Evolutionary conservation across 2,113 vertebrate species (phyloP), one percentile per base, ranked within the genome.

Genomic region (Nothobranchius furzeri): DNA sequence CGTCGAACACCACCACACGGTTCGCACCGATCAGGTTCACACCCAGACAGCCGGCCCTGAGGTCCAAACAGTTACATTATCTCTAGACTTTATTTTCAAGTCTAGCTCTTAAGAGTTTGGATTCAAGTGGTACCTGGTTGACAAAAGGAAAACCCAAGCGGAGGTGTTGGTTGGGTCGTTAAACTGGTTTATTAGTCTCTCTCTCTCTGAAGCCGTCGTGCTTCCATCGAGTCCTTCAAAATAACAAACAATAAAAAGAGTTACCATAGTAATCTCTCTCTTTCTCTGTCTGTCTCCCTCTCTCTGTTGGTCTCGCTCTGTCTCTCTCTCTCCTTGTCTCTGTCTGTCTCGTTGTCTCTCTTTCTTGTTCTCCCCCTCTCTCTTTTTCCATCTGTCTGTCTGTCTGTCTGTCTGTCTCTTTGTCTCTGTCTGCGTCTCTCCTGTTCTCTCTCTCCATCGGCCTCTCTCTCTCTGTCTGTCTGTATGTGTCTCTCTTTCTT

Each of bases 1-100:
- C 97, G 0, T 98, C 97, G 49, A 98, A 97, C 60, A 98, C 96
- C 78, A 98, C 95, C 83, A 98, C 97, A 0, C 97, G 94, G 86
- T 98, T 98, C 4, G 97, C 97, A 50, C 96, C 97, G 14, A 98
- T 95, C 86, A 98, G 91, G 88, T 98, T 98, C 69, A 98, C 96
- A 13, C 97, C 97, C 79, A 98, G 90, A 83, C 96, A 98, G 6
- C 97, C 97, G 49, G 96, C 97, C 85, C 97, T 98, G 76, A 53
- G 36, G 30, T 17, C 8, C 64, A 50, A 3, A 56, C 0, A 9
- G 51, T 15, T 15, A 46, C 25, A 9, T 13, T 30, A 35, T 54
- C 20, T 14, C 37, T 3, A 36, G 11, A 13, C 46, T 36, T 56
- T 50, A 7, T 6, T 10, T 0, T 60, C 11, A 15, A 7, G 6